phyloP scores from a whole-genome alignment of 2,888 invertebrate genomes.

The Lysandra bellargus region DNA sequence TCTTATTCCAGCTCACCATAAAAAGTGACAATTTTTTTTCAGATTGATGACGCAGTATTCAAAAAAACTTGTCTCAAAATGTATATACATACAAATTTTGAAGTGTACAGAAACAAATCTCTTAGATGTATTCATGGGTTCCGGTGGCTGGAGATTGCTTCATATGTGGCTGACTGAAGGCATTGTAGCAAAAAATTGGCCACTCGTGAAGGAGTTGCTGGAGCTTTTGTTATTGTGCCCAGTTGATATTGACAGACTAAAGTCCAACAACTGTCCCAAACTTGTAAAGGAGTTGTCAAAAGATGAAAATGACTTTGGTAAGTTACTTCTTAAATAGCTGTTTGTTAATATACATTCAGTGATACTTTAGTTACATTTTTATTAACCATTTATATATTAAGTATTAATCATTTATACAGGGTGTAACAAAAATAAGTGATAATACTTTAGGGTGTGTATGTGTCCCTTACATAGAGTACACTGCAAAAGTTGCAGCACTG shows the following conservation, averaged over 20 bases:
- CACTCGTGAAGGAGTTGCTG: conserved; percentile 91
- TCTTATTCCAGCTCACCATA: too few relatives aligned
- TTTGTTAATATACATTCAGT: too few relatives aligned
- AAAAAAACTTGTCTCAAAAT: conserved; percentile 96
- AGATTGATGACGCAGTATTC: conserved; percentile 98
- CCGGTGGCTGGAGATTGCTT: conserved; percentile 95
- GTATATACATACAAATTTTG: conserved; percentile 95
- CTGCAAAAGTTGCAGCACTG: too few relatives aligned
- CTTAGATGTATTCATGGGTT: conserved; percentile 92
- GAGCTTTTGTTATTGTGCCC: conserved; percentile 92
- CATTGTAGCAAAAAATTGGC: conserved; percentile 90
- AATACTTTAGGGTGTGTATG: too few relatives aligned
- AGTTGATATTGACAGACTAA: conserved; percentile 93
- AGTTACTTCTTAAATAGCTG: conserved; percentile 53
- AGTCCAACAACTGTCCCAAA: conserved; percentile 95
- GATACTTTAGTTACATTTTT: too few relatives aligned
- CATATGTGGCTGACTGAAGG: conserved; percentile 95
- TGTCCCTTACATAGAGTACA: too few relatives aligned
- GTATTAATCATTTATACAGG: too few relatives aligned
- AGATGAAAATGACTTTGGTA: conserved; percentile 90
- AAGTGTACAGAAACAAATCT: conserved; percentile 91
- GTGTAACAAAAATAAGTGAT: too few relatives aligned
- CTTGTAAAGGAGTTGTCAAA: conserved; percentile 93
- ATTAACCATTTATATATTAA: too few relatives aligned
- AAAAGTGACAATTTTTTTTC: conserved; percentile 55